These are phyloP conservation scores for Psephotus haematonotus DNA, from an alignment of 2,113 vertebrate genomes.

Conservation along the genomic window DNA sequence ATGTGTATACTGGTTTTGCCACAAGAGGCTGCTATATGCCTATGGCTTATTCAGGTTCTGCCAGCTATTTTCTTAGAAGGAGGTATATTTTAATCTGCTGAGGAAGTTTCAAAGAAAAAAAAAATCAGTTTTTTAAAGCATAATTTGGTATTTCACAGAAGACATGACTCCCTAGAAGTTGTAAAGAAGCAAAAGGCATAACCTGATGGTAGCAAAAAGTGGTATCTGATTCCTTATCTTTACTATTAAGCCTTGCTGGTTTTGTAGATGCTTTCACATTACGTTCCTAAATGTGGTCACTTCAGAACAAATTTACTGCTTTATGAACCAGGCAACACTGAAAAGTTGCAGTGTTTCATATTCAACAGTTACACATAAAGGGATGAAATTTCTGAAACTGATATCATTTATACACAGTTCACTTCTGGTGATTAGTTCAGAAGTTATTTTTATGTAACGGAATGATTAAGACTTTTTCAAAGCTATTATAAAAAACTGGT, in stretches of 20 bases:
- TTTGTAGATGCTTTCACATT: background rate
- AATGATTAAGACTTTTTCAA: background rate
- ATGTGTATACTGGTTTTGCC: background rate
- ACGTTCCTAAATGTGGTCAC: background rate
- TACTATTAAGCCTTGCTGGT: background rate
- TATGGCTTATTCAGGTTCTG: background rate
- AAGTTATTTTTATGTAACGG: background rate
- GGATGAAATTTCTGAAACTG: background rate
- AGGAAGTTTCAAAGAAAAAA: background rate
- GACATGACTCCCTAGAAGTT: background rate
- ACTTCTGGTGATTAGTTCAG: background rate
- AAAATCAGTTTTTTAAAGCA: background rate
- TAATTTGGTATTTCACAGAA: background rate
- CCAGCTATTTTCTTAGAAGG: background rate
- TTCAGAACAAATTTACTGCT: background rate
- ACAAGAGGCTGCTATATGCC: constrained; percentile 50
- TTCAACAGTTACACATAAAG: background rate
- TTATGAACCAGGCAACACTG: background rate
- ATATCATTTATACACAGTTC: background rate
- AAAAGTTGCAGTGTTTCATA: background rate
- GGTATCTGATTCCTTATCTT: background rate
- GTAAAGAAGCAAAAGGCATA: background rate
- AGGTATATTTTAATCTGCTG: background rate
- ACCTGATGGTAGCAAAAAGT: background rate
- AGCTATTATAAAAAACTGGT: background rate